Evolutionary conservation across 2,797 vertebrate species (phyloP), one percentile per base, ranked within the genome.

Genomic region (Sebastes iracundus): DNA sequence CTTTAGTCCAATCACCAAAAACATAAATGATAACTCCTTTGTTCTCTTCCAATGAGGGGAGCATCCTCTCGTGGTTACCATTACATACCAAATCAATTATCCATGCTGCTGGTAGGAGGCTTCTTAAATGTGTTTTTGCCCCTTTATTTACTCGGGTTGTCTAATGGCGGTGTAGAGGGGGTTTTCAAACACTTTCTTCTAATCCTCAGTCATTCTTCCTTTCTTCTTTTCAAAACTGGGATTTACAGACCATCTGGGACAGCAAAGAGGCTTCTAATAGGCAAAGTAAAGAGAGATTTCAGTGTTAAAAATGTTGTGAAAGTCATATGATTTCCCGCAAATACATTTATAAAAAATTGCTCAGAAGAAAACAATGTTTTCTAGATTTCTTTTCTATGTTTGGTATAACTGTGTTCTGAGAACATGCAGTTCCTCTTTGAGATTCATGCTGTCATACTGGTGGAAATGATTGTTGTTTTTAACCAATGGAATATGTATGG

Each of bases 401-500:
- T 80, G 22, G 53, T 80, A 65, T 70, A 69, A 76, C 76, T 59
- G 64, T 65, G 35, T 79, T 90, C 77, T 91, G 71, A 71, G 86
- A 91, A 90, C 80, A 87, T 70, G 77, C 75, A n/a, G 70, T 65
- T 80, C 70, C 75, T 70, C 87, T 92, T 87, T 90, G 78, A 84
- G 80, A 85, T 86, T 82, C 83, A 76, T 72, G 72, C 91, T 88
- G 91, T 93, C 93, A 93, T 23, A 78, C 78, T 83, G 73, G 84
- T 87, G 88, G 92, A 94, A 95, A 88, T 95, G 92, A 95, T 95
- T 87, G 81, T 88, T 87, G 84, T 89, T 92, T 92, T 93, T 87
- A 93, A 90, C 90, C 93, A 94, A 94, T 94, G 94, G 95, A 95
- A 95, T 96, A 95, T 95, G 95, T 92, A 95, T 96, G 94, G 84